Evolutionary conservation across 2,797 vertebrate genomes (phyloP).

Genomic region (Eurystomus glaucurus): DNA sequence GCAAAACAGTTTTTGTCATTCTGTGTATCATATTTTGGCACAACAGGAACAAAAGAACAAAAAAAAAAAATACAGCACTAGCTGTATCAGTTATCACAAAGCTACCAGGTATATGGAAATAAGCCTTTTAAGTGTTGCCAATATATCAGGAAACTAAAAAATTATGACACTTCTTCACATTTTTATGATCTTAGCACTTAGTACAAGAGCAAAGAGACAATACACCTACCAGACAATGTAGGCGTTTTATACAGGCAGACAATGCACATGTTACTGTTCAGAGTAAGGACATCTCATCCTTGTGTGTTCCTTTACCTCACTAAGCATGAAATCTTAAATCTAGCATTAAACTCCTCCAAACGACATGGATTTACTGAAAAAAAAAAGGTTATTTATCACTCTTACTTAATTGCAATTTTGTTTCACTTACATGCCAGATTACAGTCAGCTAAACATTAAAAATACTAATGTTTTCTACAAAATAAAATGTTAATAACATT

Average conservation of each 20-base stretch:
- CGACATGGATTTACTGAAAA: background rate
- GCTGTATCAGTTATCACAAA: background rate
- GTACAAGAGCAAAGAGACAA: background rate
- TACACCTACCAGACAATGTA: background rate
- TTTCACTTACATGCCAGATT: background rate
- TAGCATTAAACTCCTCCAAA: conserved; percentile 47
- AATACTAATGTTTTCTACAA: background rate
- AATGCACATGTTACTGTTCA: conserved; percentile 34
- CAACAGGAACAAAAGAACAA: background rate
- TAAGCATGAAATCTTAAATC: conserved; percentile 60
- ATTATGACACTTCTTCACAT: background rate
- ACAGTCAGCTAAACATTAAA: background rate
- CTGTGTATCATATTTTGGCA: background rate
- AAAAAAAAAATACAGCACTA: background rate
- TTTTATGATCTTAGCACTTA: background rate
- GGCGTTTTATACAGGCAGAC: conserved; percentile 54
- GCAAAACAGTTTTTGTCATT: background rate
- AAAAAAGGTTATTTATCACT: background rate
- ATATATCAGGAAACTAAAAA: background rate
- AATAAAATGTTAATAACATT: background rate
- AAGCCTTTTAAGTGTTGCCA: background rate
- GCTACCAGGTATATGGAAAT: background rate
- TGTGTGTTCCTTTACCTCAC: conserved; percentile 53
- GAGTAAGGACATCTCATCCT: conserved; percentile 65
- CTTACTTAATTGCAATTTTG: background rate